Conservation (phyloP, 1,140 invertebrate genomes). For the Brachionus calyciflorus region DNA sequence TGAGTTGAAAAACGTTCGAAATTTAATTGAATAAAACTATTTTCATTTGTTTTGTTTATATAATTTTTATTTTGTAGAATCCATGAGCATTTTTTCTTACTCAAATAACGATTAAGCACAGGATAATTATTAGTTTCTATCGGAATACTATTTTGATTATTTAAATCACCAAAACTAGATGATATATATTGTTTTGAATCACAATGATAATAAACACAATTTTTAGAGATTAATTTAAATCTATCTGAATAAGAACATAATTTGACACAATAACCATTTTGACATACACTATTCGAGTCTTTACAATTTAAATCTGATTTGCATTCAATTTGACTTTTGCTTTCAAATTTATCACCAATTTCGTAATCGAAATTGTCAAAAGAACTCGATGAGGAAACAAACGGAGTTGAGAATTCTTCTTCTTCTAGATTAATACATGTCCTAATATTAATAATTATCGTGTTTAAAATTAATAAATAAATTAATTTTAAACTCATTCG, state of each 20-base stretch:
- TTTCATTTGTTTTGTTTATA: not conserved
- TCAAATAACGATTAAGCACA: not conserved
- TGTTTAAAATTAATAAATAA: conserved; percentile 24
- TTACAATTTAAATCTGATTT: conserved; percentile 8
- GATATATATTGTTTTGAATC: not conserved
- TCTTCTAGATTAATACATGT: too few relatives aligned
- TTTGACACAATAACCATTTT: conserved; percentile 10
- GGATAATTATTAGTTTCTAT: conserved; percentile 28
- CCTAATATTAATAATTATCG: not conserved
- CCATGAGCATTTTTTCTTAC: conserved; percentile 27
- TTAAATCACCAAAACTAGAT: not conserved
- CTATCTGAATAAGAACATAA: not conserved
- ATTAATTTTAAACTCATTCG: conserved; percentile 42
- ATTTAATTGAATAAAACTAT: not conserved
- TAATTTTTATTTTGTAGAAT: not conserved
- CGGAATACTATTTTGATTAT: not conserved
- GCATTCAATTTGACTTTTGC: not conserved
- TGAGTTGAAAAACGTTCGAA: conserved; percentile 20
- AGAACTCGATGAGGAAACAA: not conserved
- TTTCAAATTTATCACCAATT: not conserved
- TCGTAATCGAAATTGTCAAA: conserved; percentile 17
- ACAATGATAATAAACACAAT: conserved; percentile 13
- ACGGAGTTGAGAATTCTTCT: too few relatives aligned
- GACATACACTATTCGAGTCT: not conserved
- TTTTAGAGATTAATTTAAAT: not conserved